phyloP scores from a whole-genome alignment of 2,113 vertebrate genomes.

The Oxyruncus cristatus region DNA sequence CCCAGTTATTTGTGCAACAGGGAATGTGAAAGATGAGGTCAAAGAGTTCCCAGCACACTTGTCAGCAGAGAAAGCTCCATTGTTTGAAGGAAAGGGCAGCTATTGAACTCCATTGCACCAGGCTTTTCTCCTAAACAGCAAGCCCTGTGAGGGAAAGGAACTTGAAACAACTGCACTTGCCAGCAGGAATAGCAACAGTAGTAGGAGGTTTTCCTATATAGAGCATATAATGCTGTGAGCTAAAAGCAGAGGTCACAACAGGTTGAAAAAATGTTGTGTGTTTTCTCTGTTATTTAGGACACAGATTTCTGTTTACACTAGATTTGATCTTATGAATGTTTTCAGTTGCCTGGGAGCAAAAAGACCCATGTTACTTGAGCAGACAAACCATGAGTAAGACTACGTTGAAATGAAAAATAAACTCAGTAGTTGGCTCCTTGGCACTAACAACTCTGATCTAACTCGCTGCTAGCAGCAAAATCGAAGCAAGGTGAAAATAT shows the following conservation, averaged over 20 bases:
- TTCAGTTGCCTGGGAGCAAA: conserved; percentile 40
- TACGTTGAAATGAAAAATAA: background rate
- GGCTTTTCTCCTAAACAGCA: conserved; percentile 16
- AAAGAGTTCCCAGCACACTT: background rate
- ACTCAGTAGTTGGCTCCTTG: background rate
- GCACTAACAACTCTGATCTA: background rate
- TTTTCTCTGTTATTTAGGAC: conserved; percentile 36
- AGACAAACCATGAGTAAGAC: conserved; percentile 42
- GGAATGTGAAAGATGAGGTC: background rate
- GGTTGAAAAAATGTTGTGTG: background rate
- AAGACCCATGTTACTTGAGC: background rate
- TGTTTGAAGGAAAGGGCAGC: conserved; percentile 27
- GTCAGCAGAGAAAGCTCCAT: background rate
- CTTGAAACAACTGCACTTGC: background rate
- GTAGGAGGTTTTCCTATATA: background rate
- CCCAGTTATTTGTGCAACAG: background rate
- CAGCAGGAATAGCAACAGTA: background rate
- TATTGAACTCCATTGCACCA: background rate
- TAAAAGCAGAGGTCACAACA: conserved; percentile 42
- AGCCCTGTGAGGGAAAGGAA: background rate
- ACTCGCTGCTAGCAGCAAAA: background rate
- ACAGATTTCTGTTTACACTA: conserved; percentile 30
- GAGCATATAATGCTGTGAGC: background rate
- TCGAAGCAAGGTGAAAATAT: background rate
- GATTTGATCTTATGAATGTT: conserved; percentile 60